Evolutionary conservation across 2,113 vertebrate species (phyloP).

Genomic region (Sinosuthora webbiana): DNA sequence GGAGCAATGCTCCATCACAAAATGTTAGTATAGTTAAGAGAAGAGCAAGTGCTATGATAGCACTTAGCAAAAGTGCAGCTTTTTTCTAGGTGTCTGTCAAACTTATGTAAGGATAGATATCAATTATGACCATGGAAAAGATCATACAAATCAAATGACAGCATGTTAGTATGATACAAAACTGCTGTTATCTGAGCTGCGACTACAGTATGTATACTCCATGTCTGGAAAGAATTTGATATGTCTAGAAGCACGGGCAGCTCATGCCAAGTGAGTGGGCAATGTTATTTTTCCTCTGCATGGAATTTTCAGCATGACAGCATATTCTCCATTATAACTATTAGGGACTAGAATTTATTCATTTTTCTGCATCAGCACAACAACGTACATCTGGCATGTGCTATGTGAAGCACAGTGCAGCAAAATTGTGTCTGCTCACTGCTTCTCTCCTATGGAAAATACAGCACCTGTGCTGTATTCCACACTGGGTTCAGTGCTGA

Average conservation of each 20-base stretch:
- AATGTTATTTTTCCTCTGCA: neutral
- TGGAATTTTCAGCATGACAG: neutral
- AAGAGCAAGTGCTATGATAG: neutral
- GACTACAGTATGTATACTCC: neutral
- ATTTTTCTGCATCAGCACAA: neutral
- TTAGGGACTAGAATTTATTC: neutral
- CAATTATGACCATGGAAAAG: neutral
- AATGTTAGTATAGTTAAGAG: neutral
- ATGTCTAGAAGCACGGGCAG: neutral
- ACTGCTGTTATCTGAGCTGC: neutral
- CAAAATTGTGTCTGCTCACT: neutral
- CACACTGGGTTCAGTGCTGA: neutral
- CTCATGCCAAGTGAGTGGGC: neutral
- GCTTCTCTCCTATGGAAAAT: neutral
- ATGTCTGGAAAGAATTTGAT: neutral
- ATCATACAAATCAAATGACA: neutral
- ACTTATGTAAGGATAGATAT: neutral
- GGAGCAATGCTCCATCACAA: neutral
- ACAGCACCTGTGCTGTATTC: neutral
- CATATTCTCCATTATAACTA: neutral
- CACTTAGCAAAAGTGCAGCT: neutral
- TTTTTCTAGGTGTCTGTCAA: slow-evolving; percentile 1
- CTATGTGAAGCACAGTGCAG: neutral
- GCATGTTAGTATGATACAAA: neutral
- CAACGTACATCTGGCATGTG: neutral